A percentile compares a stretch with the other conserved stretches of the same genome.
These are phyloP conservation scores for Drosophila aldrichi DNA, from an alignment of 2,888 invertebrate species.

Conservation along the genomic window DNA sequence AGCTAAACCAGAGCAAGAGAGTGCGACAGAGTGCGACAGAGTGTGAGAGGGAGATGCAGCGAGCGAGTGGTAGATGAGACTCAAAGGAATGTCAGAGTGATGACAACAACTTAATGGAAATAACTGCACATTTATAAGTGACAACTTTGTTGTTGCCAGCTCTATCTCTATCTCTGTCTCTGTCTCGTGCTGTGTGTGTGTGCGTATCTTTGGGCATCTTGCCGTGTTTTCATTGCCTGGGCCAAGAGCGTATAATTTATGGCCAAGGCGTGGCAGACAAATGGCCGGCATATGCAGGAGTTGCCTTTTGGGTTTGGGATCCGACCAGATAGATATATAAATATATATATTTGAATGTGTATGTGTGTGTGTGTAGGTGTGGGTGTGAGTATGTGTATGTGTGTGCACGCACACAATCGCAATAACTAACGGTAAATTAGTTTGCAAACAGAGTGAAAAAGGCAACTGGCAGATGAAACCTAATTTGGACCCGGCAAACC, in stretches of 20 bases:
- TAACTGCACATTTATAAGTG: conserved; percentile 80
- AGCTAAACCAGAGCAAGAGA: conserved; percentile 40
- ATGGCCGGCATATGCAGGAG: conserved; percentile 74
- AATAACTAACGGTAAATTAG: conserved; percentile 81
- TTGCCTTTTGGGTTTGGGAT: conserved; percentile 12
- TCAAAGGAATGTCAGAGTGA: conserved; percentile 77
- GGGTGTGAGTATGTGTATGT: conserved; percentile 9
- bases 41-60: not conserved
- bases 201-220: conserved; percentile 25
- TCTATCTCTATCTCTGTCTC: not conserved
- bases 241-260: conserved; percentile 73
- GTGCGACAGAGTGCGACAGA: not conserved
- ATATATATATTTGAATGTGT: conserved; percentile 18
- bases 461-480: conserved; percentile 78
- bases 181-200: not conserved
- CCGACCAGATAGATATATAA: conserved; percentile 23
- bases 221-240: conserved; percentile 31
- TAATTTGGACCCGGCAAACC: conserved; percentile 61
- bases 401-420: conserved; percentile 45
- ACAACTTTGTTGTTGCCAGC: conserved; percentile 60
- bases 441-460: conserved; percentile 80
- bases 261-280: conserved; percentile 77
- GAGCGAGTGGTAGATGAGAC: conserved; percentile 54
- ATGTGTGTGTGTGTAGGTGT: conserved; percentile 7
- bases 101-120: conserved; percentile 81